Conservation (phyloP, 2,113 vertebrate genomes). For the Pseudorasbora parva region DNA sequence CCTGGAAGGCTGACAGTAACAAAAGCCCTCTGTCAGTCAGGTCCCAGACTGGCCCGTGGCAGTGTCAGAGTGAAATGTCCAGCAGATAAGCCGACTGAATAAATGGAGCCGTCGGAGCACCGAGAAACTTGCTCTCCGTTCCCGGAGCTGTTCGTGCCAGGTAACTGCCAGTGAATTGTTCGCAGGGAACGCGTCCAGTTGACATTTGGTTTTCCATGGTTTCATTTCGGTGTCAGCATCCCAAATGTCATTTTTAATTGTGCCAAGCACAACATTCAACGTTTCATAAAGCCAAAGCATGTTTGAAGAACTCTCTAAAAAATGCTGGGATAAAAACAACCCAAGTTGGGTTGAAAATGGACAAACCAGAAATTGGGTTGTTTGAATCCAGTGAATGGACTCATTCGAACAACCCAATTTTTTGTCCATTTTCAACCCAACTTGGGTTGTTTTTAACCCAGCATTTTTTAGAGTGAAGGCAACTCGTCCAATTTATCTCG, state of each 20-base stretch:
- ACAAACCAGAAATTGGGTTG: no score
- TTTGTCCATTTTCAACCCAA: no score
- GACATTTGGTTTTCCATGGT: conserved; percentile 48
- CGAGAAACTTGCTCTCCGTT: conserved; percentile 30
- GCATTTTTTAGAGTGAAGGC: no score
- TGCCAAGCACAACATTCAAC: conserved; percentile 66
- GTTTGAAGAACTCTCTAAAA: no score
- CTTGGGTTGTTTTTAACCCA: no score
- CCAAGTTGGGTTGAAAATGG: no score
- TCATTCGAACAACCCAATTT: no score
- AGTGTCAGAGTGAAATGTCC: conserved; percentile 55
- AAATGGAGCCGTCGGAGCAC: conserved; percentile 44
- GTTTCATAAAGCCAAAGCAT: conserved; percentile 53
- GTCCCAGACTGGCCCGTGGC: conserved; percentile 47
- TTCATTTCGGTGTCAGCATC: conserved; percentile 46
- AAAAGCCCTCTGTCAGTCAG: conserved; percentile 58
- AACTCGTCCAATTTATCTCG: no score
- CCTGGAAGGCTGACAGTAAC: conserved; percentile 57
- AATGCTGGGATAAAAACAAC: no score
- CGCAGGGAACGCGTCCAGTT: conserved; percentile 39
- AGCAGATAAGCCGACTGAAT: conserved; percentile 54
- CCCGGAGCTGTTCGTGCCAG: conserved; percentile 24
- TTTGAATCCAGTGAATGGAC: no score
- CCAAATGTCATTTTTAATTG: conserved; percentile 49
- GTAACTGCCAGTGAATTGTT: conserved; percentile 36